Base-by-base conservation (phyloP, 2,797 vertebrate species). In the Lophius americanus region DNA sequence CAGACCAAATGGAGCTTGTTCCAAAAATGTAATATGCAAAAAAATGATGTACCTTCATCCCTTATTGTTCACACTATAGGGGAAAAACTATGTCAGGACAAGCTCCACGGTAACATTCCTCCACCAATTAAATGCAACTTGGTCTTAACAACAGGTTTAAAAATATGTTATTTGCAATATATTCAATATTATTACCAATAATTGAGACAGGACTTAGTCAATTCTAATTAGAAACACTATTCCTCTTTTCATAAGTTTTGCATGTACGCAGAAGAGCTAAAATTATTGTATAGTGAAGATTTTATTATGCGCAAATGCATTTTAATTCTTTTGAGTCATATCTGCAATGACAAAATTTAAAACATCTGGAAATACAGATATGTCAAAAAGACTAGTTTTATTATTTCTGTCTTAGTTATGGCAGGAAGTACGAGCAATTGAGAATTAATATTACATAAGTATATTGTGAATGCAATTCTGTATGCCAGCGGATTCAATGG, bases 1-100 rank as follows among this genome's bases (percentile, higher is more conserved):
- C 72, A 70, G 78, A 85, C 82, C 85, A 88, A 81, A 88, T 87
- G 82, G 81, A 86, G 73, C 78, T 71, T 86, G 86, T 83, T 86
- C 82, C 81, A 85, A 87, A 90, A 88, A 88, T 86, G 84, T 88
- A 64, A 86, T 80, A 83, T 78, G 70, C 68, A 73, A 62, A 75
- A 74, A 83, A 55, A 85, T 90, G 83, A 90, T 86, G 88, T 57
- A 90, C 87, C 82, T 76, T 66, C 57, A 78, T 83, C 72, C 32
- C 52, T 59, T 79, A 85, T 85, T 87, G 84, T 90, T 87, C 33
- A 51, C 50, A 60, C 68, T 57, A 83, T 36, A 43, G 38, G 42
- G 11, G 48, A 60, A 75, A 63, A 66, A 48, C 11, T 75, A 81
- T 85, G 86, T 90, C 83, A 86, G 64, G 86, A 84, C 72, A 85